These are phyloP conservation scores for Drosophila guanche DNA, from an alignment of 1,140 invertebrate genomes.

Conservation along the genomic window DNA sequence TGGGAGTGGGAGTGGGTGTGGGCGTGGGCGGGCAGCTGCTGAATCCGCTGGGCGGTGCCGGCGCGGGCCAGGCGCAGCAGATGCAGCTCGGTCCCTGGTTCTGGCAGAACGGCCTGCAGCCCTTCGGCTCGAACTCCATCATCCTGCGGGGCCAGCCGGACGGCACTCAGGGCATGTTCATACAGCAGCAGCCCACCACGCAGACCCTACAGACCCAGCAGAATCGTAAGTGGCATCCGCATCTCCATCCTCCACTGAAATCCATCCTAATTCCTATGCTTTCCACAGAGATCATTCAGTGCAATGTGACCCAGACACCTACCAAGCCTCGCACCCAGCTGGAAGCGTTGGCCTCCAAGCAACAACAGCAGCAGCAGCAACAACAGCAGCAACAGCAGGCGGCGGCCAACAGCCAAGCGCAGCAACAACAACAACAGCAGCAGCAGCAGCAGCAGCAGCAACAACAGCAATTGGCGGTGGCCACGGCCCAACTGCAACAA, in stretches of 20 bases:
- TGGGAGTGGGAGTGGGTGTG: conserved; percentile 83
- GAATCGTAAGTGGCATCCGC: conserved; percentile 67
- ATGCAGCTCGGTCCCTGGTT: conserved; percentile 86
- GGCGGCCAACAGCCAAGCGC: conserved; percentile 36
- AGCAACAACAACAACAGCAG: conserved; percentile 53
- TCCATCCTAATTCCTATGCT: conserved; percentile 16
- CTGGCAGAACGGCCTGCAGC: conserved; percentile 87
- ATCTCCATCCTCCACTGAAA: too few relatives aligned
- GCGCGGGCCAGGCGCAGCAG: conserved; percentile 86
- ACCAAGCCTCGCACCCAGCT: conserved; percentile 70
- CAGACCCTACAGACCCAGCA: conserved; percentile 76
- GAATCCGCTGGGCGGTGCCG: conserved; percentile 86
- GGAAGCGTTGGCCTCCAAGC: conserved; percentile 71
- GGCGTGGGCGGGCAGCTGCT: conserved; percentile 86
- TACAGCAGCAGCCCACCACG: conserved; percentile 90
- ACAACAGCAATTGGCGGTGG: conserved; percentile 57
- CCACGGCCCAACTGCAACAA: conserved; percentile 56
- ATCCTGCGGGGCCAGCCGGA: conserved; percentile 92
- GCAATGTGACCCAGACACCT: conserved; percentile 78
- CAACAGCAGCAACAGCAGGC: conserved; percentile 34
- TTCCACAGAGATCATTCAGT: conserved; percentile 78
- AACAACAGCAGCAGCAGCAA: conserved; percentile 53
- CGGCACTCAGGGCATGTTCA: conserved; percentile 89
- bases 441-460: conserved; percentile 46
- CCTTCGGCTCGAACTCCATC: conserved; percentile 91